phyloP scores from a whole-genome alignment of 2,888 invertebrate genomes.

The Plagodis pulveraria region DNA sequence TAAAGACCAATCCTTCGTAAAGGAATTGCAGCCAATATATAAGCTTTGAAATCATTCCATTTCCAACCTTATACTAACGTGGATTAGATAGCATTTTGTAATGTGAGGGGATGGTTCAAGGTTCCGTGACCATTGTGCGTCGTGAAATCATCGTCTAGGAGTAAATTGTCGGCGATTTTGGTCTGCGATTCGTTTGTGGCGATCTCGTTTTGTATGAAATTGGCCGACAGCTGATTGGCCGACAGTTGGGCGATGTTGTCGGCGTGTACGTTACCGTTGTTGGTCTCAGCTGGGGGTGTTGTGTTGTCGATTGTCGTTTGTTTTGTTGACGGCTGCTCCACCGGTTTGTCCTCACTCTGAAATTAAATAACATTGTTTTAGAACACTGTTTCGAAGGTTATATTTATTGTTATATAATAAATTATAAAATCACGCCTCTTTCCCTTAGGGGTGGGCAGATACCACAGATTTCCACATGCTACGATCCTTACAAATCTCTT shows the following conservation, averaged over 20 bases:
- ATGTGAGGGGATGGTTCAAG: conserved; percentile 68
- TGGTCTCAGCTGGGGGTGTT: conserved; percentile 51
- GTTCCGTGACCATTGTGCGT: conserved; percentile 75
- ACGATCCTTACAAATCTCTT: no score
- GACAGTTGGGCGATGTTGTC: conserved; percentile 24
- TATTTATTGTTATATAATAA: no score
- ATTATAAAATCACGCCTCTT: no score
- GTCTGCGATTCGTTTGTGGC: conserved; percentile 54
- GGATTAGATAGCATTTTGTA: conserved; percentile 75
- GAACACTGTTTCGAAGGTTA: not conserved
- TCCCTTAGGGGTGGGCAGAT: no score
- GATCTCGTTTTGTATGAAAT: conserved; percentile 72
- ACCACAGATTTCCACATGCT: no score
- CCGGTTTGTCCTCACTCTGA: conserved; percentile 68
- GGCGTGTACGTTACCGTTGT: conserved; percentile 60
- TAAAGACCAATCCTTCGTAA: conserved; percentile 3
- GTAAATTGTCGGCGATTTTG: conserved; percentile 52
- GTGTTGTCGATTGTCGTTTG: conserved; percentile 53
- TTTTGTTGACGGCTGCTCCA: conserved; percentile 56
- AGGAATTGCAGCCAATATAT: conserved; percentile 62
- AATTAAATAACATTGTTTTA: conserved; percentile 26
- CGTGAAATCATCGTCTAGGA: conserved; percentile 70
- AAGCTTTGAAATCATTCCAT: conserved; percentile 58
- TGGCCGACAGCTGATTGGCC: conserved; percentile 54
- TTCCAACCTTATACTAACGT: conserved; percentile 44